Percentiles rank a stretch among this genome's conserved stretches.
These are phyloP conservation scores for Vicugna pacos DNA, from an alignment of 2,113 vertebrate species.

Conservation along the genomic window DNA sequence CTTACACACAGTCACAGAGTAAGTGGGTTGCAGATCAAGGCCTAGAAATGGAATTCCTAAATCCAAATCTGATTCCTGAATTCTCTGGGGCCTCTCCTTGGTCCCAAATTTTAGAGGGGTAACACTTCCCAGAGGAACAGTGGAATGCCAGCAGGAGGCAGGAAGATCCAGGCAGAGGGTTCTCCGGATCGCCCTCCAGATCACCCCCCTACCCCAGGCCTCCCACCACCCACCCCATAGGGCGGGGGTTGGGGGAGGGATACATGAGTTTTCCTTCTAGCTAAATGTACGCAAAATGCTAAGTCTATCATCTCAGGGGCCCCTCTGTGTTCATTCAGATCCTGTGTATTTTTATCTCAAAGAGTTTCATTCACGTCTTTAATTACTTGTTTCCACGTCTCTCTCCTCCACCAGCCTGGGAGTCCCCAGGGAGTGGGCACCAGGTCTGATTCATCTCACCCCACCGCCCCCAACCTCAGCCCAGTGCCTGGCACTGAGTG, in stretches of 20 bases:
- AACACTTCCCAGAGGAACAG: neutral
- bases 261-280: neutral
- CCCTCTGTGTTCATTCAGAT: neutral
- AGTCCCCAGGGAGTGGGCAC: neutral
- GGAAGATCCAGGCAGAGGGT: neutral
- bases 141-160: fast-evolving
- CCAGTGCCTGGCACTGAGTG: neutral
- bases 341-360: conserved; percentile 24
- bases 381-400: conserved; percentile 21
- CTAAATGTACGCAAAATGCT: neutral
- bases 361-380: conserved; percentile 40
- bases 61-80: neutral
- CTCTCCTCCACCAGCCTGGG: neutral
- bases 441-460: conserved; percentile 17
- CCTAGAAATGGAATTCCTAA: neutral
- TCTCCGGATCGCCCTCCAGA: neutral
- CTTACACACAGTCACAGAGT: neutral
- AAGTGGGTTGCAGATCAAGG: neutral
- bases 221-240: neutral
- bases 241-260: no score
- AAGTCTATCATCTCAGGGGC: neutral
- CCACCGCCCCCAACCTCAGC: neutral
- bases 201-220: fast-evolving
- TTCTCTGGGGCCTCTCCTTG: neutral
- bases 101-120: no score